Conservation (phyloP, 2,888 invertebrate genomes). For the Exephanes ischioxanthus region DNA sequence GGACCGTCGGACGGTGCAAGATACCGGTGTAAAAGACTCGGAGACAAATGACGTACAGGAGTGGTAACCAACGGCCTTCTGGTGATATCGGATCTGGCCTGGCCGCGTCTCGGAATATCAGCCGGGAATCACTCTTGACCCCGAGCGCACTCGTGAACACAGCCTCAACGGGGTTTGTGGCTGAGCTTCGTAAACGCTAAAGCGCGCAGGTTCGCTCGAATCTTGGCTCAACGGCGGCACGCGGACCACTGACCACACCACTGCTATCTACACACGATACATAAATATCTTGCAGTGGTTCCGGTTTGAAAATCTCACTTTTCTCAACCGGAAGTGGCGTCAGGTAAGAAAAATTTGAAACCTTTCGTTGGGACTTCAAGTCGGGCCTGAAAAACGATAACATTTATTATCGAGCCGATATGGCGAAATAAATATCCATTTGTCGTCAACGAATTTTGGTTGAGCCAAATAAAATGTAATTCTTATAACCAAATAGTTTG, state of each 20-base stretch:
- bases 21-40: conserved; percentile 78
- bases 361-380: too few relatives aligned
- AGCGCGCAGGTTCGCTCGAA: conserved; percentile 7
- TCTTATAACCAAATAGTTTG: not conserved
- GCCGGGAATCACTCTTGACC: conserved; percentile 75
- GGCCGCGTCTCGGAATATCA: conserved; percentile 76
- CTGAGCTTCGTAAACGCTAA: conserved; percentile 33
- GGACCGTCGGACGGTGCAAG: conserved; percentile 74
- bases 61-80: conserved; percentile 81
- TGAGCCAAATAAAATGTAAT: not conserved
- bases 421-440: not conserved
- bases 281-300: not conserved
- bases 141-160: conserved; percentile 55
- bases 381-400: too few relatives aligned
- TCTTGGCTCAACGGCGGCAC: not conserved
- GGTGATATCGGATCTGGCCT: conserved; percentile 81
- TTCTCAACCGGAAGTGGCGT: not conserved
- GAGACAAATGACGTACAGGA: conserved; percentile 83
- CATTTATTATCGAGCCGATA: too few relatives aligned
- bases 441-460: not conserved
- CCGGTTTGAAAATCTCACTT: not conserved
- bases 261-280: not conserved
- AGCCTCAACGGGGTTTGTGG: conserved; percentile 39
- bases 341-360: too few relatives aligned
- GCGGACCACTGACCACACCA: not conserved